Evolutionary conservation across 2,113 vertebrate species (phyloP).

Genomic region (Poeciliopsis prolifica): DNA sequence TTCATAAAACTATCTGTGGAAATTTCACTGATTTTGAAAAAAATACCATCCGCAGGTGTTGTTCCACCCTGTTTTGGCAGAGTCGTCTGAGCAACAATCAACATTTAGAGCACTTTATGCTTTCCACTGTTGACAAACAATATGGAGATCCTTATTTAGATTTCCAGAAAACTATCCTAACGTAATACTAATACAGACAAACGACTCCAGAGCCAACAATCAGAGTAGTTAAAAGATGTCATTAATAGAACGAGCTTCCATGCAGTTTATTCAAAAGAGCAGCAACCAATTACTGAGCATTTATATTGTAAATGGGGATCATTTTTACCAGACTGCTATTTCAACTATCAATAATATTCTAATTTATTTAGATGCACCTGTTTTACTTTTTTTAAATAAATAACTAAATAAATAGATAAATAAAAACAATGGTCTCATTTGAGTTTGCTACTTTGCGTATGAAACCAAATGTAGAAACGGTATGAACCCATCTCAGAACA

Average conservation of each 20-base stretch:
- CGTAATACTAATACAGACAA: not conserved
- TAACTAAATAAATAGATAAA: not conserved
- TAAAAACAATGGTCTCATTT: slow-evolving; percentile 6
- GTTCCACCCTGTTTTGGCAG: too few species aligned
- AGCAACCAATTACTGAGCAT: too few species aligned
- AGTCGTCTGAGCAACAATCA: too few species aligned
- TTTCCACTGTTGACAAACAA: too few species aligned
- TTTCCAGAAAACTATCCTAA: not conserved
- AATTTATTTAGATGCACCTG: not conserved
- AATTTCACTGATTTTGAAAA: not conserved
- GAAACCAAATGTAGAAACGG: slow-evolving; percentile 39
- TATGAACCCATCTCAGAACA: slow-evolving; percentile 45
- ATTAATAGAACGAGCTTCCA: too few species aligned
- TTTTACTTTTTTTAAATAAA: not conserved
- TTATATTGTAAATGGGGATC: not conserved
- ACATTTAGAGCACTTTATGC: too few species aligned
- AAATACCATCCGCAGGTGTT: too few species aligned
- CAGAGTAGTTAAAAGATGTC: too few species aligned
- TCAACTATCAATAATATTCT: not conserved
- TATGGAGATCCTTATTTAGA: not conserved
- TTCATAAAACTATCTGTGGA: not conserved
- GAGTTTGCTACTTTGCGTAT: slow-evolving; percentile 30
- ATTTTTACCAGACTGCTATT: not conserved
- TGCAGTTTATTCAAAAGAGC: too few species aligned
- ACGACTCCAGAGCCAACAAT: too few species aligned